Conservation (phyloP, 2,888 invertebrate genomes). For the Ecliptopera silaceata region DNA sequence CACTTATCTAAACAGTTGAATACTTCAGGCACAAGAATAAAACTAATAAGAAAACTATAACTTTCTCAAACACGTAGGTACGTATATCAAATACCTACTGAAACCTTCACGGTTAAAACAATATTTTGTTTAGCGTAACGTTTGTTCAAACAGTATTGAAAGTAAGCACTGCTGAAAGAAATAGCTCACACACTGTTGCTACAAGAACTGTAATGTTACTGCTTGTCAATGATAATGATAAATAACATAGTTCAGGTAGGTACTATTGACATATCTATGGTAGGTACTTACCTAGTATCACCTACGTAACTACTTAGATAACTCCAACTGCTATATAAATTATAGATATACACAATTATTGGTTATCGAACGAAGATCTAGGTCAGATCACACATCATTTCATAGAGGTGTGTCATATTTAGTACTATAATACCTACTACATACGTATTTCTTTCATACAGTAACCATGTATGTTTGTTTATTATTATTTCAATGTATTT, state of each 20-base stretch:
- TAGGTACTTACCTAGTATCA: too few relatives aligned
- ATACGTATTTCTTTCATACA: too few relatives aligned
- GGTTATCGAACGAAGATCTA: constrained; percentile 63
- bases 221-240: constrained; percentile 41
- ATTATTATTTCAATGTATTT: too few relatives aligned
- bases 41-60: neutral
- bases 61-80: neutral
- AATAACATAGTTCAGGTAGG: constrained; percentile 40
- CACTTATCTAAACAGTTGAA: neutral
- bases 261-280: too few relatives aligned
- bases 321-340: neutral
- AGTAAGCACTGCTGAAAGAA: neutral
- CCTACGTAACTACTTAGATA: neutral
- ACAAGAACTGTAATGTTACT: constrained; percentile 18
- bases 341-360: constrained; percentile 35
- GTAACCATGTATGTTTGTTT: too few relatives aligned
- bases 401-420: constrained; percentile 22
- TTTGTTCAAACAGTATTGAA: neutral
- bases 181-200: neutral
- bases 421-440: constrained; percentile 4
- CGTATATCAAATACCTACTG: neutral
- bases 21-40: neutral
- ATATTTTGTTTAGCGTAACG: neutral
- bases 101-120: neutral
- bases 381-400: constrained; percentile 28